phyloP scores from a whole-genome alignment of 2,888 invertebrate genomes.

The Drosophila tripunctata region DNA sequence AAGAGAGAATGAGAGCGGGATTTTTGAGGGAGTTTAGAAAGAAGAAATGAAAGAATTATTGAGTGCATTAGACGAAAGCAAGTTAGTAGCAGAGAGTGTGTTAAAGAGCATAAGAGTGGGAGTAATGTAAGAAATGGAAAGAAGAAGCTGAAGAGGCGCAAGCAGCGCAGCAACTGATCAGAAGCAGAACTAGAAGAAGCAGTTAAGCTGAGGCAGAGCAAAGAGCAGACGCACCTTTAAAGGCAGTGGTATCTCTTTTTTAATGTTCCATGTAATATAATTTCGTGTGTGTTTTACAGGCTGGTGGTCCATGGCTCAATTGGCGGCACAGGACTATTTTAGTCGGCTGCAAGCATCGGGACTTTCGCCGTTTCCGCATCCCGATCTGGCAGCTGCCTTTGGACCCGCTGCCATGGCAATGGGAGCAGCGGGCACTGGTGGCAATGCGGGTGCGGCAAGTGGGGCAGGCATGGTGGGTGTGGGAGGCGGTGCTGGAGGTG shows the following conservation, averaged over 20 bases:
- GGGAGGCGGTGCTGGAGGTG: constrained; percentile 72
- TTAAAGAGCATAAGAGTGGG: too few species aligned
- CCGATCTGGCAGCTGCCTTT: constrained; percentile 87
- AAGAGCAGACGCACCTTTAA: too few species aligned
- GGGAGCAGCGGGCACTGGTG: constrained; percentile 74
- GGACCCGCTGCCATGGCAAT: constrained; percentile 83
- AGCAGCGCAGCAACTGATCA: background rate
- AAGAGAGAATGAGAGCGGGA: too few species aligned
- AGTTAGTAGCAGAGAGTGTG: background rate
- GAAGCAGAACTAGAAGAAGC: background rate
- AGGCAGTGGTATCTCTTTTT: background rate
- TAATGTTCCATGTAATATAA: background rate
- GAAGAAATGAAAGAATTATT: too few species aligned
- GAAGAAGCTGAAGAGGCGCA: background rate
- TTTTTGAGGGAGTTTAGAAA: too few species aligned
- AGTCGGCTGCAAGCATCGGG: constrained; percentile 93
- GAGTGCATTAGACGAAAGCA: too few species aligned
- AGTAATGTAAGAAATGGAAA: too few species aligned
- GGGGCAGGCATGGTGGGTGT: constrained; percentile 79
- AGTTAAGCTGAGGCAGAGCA: background rate
- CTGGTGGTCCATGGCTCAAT: constrained; percentile 96
- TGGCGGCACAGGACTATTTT: constrained; percentile 95
- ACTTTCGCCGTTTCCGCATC: constrained; percentile 88
- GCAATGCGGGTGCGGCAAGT: constrained; percentile 79
- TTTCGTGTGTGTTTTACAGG: constrained; percentile 84